Conservation (phyloP, 1,140 invertebrate species). For the Cydia strobilella region DNA sequence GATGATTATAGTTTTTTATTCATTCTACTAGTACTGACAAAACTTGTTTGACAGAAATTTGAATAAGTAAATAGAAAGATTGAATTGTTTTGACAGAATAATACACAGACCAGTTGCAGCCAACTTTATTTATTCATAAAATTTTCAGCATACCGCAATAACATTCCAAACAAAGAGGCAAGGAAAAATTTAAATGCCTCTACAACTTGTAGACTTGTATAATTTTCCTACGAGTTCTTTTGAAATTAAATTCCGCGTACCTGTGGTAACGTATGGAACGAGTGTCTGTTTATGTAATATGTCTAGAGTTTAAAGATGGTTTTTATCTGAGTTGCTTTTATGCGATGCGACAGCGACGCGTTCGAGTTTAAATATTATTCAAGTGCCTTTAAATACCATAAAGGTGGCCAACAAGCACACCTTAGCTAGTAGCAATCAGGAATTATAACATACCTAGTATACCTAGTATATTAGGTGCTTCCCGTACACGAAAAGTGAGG, state of each 20-base stretch:
- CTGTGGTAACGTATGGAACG: not conserved
- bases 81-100: conserved; percentile 8
- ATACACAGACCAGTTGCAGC: conserved; percentile 1
- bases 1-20: too few relatives aligned
- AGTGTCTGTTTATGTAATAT: not conserved
- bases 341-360: too few relatives aligned
- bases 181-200: conserved; percentile 26
- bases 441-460: too few relatives aligned
- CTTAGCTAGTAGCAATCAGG: too few relatives aligned
- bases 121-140: conserved; percentile 19
- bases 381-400: too few relatives aligned
- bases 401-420: too few relatives aligned
- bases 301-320: not conserved
- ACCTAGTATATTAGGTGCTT: too few relatives aligned
- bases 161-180: conserved; percentile 28
- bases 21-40: too few relatives aligned
- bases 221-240: conserved; percentile 14
- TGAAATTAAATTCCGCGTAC: conserved; percentile 22
- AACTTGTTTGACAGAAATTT: too few relatives aligned
- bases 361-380: too few relatives aligned
- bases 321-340: not conserved
- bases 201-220: conserved; percentile 16
- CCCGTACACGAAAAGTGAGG: too few relatives aligned
- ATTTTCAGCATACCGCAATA: conserved; percentile 22
- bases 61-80: not conserved